Evolutionary conservation across 2,888 invertebrate species (phyloP).

Genomic region (Nomada ferruginata): DNA sequence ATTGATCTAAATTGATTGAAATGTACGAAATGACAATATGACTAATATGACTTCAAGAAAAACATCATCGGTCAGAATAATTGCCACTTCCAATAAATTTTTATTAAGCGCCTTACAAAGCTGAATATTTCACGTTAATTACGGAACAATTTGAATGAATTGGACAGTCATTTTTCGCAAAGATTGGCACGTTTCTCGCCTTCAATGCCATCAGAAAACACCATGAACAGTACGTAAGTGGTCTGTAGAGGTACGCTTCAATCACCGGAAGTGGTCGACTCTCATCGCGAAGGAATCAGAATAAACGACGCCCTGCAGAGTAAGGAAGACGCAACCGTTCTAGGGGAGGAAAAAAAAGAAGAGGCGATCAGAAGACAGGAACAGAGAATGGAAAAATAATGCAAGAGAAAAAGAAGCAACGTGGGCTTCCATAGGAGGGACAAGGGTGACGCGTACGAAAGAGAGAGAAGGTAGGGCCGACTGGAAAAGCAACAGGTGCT

Average conservation of each 20-base stretch:
- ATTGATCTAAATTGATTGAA: too few relatives aligned
- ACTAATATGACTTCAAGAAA: too few relatives aligned
- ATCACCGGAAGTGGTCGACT: constrained; percentile 48
- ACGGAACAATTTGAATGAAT: too few relatives aligned
- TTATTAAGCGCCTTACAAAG: too few relatives aligned
- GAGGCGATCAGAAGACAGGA: constrained; percentile 15
- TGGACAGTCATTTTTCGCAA: too few relatives aligned
- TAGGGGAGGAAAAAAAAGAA: neutral
- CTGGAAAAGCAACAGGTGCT: constrained; percentile 83
- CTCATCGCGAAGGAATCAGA: constrained; percentile 37
- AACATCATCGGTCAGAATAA: too few relatives aligned
- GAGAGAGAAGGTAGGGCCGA: constrained; percentile 66
- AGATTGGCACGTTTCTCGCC: neutral
- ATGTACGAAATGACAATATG: too few relatives aligned
- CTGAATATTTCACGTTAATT: too few relatives aligned
- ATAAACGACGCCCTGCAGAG: constrained; percentile 19
- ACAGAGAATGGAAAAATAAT: constrained; percentile 52
- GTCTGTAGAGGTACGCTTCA: constrained; percentile 63
- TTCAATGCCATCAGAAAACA: constrained; percentile 13
- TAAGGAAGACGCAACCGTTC: constrained; percentile 21
- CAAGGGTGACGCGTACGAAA: constrained; percentile 15
- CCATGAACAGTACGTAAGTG: constrained; percentile 52
- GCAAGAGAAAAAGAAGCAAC: constrained; percentile 39
- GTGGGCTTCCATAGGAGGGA: constrained; percentile 20
- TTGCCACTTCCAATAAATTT: too few relatives aligned